Evolutionary conservation across 2,113 vertebrate genomes (phyloP), one percentile per base, ranked within the genome.

Genomic region (Ptilonorhynchus violaceus): DNA sequence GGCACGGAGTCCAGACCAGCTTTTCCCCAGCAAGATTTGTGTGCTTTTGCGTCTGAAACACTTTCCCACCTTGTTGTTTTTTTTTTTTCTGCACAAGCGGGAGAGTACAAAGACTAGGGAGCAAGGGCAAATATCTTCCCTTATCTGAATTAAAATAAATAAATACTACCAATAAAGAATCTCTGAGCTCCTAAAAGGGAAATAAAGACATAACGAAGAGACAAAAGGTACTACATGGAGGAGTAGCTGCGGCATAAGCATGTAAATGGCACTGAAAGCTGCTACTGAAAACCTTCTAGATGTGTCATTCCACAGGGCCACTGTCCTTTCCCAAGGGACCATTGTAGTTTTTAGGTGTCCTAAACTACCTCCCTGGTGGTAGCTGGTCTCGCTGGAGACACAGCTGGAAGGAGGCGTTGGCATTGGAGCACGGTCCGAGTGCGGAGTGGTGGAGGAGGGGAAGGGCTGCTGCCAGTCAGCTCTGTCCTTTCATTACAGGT

Each of bases 401-500:
- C 46, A 47, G 85, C 84, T 20, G 77, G 39, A 14, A 18, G 5
- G 30, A 49, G 21, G 19, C 35, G 28, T 0, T 19, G 68, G 96
- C 82, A 23, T 95, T 62, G 50, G 70, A 69, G 80, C 20, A 5
- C 19, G 17, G 68, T 53, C 93, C 4, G 1, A 30, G 24, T 5
- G 90, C 77, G 60, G 80, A 88, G 94, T 64, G 31, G 6, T 0
- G 13, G 49, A 39, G 95, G 39, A 91, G 92, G 89, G 88, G 88
- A 85, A 93, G 90, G 77, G 92, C 88, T 95, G 94, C 97, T 93
- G 97, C 96, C 97, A 91, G 63, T 89, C 95, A 64, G 92, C 96
- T 85, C 96, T 81, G 92, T 80, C 97, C 92, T 95, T 93, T 85
- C 98, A 88, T 89, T 96, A 80, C 97, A 98, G 96, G 97, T 97